Conservation (phyloP, 1,140 invertebrate genomes). For the Bombus polaris region DNA sequence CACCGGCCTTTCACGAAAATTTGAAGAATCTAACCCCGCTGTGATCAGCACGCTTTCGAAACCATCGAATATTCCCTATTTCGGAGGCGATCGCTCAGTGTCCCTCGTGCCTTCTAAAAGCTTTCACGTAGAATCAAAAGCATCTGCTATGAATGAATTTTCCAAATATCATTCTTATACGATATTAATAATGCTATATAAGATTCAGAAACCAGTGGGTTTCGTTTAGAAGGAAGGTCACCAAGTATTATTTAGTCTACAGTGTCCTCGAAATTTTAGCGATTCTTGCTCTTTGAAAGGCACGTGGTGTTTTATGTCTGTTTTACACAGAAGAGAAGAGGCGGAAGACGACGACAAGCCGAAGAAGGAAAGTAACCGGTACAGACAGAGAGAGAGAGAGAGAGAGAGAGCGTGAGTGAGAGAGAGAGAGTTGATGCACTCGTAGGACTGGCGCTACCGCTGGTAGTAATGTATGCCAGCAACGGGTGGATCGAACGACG, state of each 20-base stretch:
- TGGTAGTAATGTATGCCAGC: constrained; percentile 73
- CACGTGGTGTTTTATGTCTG: constrained; percentile 68
- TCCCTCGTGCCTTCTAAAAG: background rate
- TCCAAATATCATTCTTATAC: background rate
- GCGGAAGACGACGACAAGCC: constrained; percentile 28
- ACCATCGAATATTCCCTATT: constrained; percentile 1
- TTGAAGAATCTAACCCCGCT: constrained; percentile 49
- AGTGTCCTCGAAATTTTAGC: constrained; percentile 53
- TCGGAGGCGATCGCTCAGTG: background rate
- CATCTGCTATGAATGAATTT: background rate
- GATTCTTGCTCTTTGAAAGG: constrained; percentile 50
- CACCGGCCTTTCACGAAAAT: constrained; percentile 56
- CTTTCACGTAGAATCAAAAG: background rate
- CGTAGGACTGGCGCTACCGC: constrained; percentile 52
- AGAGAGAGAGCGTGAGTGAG: background rate
- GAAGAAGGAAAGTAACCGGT: background rate
- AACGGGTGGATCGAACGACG: constrained; percentile 68
- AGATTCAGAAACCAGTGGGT: background rate
- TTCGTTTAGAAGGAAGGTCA: background rate
- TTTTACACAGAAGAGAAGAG: constrained; percentile 1
- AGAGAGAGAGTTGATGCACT: background rate
- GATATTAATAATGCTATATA: background rate
- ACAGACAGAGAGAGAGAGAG: accelerated
- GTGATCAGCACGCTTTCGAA: constrained; percentile 6
- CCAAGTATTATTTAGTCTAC: background rate